Percentiles rank a stretch among this genome's conserved stretches.
Evolutionary conservation across 2,888 invertebrate genomes (phyloP).

Genomic region (Eristalis pertinax): DNA sequence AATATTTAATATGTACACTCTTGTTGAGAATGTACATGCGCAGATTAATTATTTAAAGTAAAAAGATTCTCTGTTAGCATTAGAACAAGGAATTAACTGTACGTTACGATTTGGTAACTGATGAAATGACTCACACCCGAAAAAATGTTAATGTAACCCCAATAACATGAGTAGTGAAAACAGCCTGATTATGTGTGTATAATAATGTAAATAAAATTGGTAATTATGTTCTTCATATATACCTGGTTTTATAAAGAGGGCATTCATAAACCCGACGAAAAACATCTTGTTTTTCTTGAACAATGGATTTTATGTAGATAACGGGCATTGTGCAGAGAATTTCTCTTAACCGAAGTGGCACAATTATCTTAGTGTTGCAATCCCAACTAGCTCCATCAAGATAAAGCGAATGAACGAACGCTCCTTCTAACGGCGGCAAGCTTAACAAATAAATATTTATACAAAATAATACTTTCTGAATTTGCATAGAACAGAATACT

Average conservation of each 20-base stretch:
- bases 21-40: too few relatives aligned
- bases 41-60: too few relatives aligned
- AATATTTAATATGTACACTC: too few relatives aligned
- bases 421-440: conserved; percentile 94
- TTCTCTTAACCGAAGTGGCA: conserved; percentile 94
- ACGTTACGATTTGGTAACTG: too few relatives aligned
- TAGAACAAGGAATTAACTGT: too few relatives aligned
- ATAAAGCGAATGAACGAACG: conserved; percentile 93
- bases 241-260: conserved; percentile 95
- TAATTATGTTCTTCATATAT: not conserved
- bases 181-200: too few relatives aligned
- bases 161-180: too few relatives aligned
- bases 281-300: conserved; percentile 94
- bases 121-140: too few relatives aligned
- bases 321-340: conserved; percentile 95
- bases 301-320: conserved; percentile 93
- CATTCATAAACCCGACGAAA: conserved; percentile 93
- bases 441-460: conserved; percentile 78
- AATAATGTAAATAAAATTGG: too few relatives aligned
- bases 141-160: too few relatives aligned
- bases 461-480: not conserved
- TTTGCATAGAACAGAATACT: too few relatives aligned
- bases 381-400: conserved; percentile 99
- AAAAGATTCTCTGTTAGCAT: too few relatives aligned
- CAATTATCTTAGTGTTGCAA: conserved; percentile 88